Conservation (phyloP, 1,140 invertebrate species). For the Sitobion miscanthi region DNA sequence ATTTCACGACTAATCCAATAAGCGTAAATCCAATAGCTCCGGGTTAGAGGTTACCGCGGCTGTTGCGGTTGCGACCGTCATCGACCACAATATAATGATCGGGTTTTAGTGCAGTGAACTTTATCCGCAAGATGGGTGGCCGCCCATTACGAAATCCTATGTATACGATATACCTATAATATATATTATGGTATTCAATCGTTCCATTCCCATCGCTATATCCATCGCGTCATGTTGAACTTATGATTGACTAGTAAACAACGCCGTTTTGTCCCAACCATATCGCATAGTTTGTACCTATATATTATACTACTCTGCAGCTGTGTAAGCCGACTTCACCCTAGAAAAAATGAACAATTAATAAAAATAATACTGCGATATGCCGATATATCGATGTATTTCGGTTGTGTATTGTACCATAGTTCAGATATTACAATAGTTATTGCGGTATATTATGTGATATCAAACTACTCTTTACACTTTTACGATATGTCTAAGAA, state of each 20-base stretch:
- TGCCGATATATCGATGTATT: no score
- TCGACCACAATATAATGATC: conserved; percentile 30
- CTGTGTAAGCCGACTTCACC: no score
- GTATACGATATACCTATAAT: background rate
- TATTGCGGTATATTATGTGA: no score
- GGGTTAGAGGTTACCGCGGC: conserved; percentile 30
- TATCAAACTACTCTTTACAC: no score
- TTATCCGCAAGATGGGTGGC: conserved; percentile 47
- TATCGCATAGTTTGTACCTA: no score
- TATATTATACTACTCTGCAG: no score
- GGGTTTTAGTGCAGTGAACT: conserved; percentile 50
- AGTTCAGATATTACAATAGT: no score
- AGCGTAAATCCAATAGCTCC: conserved; percentile 23
- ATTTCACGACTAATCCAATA: conserved; percentile 51
- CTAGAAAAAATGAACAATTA: no score
- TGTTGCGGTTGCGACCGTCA: conserved; percentile 16
- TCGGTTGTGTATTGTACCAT: no score
- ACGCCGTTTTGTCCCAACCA: background rate
- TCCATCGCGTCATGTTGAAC: background rate
- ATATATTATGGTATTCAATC: background rate
- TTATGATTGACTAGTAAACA: background rate
- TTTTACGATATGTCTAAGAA: no score
- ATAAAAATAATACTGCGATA: no score
- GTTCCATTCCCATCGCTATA: conserved; percentile 24
- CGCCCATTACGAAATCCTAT: conserved; percentile 31